Evolutionary conservation across 2,888 invertebrate species (phyloP), one percentile per base, ranked within the genome.

Genomic region (Rhabditoides inermis): DNA sequence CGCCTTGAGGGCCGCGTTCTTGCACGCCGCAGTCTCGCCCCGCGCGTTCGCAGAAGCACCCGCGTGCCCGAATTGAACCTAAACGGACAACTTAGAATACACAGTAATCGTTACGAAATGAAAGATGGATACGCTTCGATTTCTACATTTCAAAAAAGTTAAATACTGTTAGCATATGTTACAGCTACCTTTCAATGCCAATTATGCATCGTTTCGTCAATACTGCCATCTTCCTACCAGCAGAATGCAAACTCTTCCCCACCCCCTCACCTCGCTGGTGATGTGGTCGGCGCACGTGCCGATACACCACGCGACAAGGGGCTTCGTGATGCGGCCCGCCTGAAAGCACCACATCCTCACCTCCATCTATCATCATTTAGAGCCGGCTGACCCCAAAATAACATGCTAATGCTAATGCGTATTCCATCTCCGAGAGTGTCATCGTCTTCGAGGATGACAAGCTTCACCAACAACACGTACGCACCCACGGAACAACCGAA

Each of bases 51-150:
- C 98, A 73, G 92, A 91, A 2, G 95, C 91, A 5, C 98, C 98
- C 63, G 98, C 98, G 81, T 98, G 98, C 0, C 98, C 98, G 80
- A 99, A 98, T 79, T 99, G 98, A 10, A 98, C 91, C 77, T 85
- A 44, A 47, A 46, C 44, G 22, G 12, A 26, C 7, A 15, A 18
- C 10, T 12, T 12, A 25, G 12, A 25, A 23, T 10, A 44, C 12
- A 32, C 15, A 7, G 32, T n/a, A n/a, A n/a, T n/a, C n/a, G n/a
- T n/a, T 3, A 20, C 22, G 35, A 20, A 23, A 22, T 45, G 37
- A 25, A 27, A 36, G 18, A 23, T 4, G 36, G 20, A 15, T 7
- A 23, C 27, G 23, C 12, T 22, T 28, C n/a, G 32, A 6, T 10
- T 23, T 39, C 22, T 45, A n/a, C 15, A 18, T 45, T 15, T 45